These are phyloP conservation scores for Craseonycteris thonglongyai DNA, from an alignment of 2,113 vertebrate species.

Conservation along the genomic window DNA sequence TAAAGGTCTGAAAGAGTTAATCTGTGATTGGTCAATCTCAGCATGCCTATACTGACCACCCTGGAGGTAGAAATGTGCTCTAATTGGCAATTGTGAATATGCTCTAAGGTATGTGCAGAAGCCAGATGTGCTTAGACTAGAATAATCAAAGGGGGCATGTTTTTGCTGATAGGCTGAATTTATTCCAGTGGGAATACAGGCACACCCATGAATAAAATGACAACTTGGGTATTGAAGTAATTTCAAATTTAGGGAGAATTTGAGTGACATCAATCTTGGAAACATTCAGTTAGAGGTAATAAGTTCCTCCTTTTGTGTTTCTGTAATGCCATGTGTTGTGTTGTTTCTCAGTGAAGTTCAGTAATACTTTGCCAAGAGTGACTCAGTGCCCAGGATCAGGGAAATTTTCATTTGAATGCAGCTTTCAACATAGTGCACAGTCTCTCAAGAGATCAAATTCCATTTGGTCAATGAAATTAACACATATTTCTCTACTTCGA, in stretches of 20 bases:
- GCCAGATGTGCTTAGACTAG: not conserved
- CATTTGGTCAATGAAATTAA: conserved; percentile 13
- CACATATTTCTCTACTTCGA: not conserved
- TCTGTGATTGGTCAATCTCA: not conserved
- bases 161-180: not conserved
- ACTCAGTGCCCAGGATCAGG: not conserved
- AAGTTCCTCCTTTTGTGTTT: not conserved
- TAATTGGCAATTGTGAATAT: not conserved
- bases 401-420: not conserved
- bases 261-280: not conserved
- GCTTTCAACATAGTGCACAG: not conserved
- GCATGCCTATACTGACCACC: not conserved
- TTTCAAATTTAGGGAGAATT: not conserved
- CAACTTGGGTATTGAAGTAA: not conserved
- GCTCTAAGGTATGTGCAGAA: not conserved
- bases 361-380: not conserved
- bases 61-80: not conserved
- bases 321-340: not conserved
- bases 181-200: not conserved
- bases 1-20: not conserved
- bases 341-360: not conserved
- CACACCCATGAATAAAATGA: not conserved
- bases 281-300: not conserved
- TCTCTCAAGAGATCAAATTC: conserved; percentile 3
- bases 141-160: not conserved